Conservation (phyloP, 2,888 invertebrate genomes). For the Drosophila basisetae region DNA sequence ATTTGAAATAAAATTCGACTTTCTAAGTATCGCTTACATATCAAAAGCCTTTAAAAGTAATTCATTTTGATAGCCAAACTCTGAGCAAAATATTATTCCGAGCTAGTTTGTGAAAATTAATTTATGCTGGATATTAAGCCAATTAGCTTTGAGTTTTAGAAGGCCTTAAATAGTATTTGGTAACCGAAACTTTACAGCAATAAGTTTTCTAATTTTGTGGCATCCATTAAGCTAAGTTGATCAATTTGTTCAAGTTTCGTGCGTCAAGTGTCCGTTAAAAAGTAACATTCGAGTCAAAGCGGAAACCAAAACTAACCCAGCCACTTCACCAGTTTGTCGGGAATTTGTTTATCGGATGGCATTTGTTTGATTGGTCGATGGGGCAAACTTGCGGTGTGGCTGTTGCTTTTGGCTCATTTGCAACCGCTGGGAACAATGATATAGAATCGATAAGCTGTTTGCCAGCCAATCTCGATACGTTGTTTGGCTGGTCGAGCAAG, state of each 20-base stretch:
- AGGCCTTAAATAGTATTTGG: not conserved
- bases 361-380: conserved; percentile 42
- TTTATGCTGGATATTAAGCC: not conserved
- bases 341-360: conserved; percentile 68
- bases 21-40: not conserved
- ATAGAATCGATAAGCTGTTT: conserved; percentile 65
- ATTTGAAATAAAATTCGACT: not conserved
- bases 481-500: conserved; percentile 40
- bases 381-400: conserved; percentile 13
- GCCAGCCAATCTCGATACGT: conserved; percentile 45
- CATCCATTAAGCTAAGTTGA: conserved; percentile 5
- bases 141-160: not conserved
- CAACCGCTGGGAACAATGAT: conserved; percentile 59
- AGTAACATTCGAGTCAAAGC: not conserved
- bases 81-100: not conserved
- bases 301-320: conserved; percentile 26
- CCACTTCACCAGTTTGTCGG: conserved; percentile 55
- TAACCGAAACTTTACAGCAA: not conserved
- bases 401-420: conserved; percentile 50
- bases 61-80: not conserved
- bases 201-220: conserved; percentile 7
- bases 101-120: not conserved
- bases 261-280: not conserved
- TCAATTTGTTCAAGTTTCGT: conserved; percentile 8
- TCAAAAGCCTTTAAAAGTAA: not conserved